phyloP scores from a whole-genome alignment of 2,888 invertebrate genomes.

The Halictus ligatus region DNA sequence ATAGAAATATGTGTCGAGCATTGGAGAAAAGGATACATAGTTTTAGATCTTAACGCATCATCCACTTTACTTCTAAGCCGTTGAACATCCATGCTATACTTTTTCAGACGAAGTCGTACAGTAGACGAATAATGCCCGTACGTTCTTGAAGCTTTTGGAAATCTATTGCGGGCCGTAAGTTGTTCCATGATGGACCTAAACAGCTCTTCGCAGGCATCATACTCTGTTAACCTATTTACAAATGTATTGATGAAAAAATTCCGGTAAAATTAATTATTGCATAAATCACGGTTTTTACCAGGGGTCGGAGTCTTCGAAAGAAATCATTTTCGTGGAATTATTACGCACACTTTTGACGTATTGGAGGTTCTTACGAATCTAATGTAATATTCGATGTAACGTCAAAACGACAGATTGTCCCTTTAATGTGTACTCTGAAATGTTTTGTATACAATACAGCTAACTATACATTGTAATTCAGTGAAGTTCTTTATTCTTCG shows the following conservation, averaged over 20 bases:
- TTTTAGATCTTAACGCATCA: slow-evolving; percentile 83
- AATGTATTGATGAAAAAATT: background rate
- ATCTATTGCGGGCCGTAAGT: slow-evolving; percentile 86
- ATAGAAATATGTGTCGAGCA: fast-evolving
- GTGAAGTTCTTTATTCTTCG: background rate
- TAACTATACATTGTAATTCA: background rate
- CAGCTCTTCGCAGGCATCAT: slow-evolving; percentile 88
- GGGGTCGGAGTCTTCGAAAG: background rate
- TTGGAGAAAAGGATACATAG: slow-evolving; percentile 84
- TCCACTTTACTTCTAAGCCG: slow-evolving; percentile 87
- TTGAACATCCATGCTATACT: slow-evolving; percentile 87
- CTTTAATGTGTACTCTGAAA: background rate
- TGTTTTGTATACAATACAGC: background rate
- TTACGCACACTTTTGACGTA: background rate
- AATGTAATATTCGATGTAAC: background rate
- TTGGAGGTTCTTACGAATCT: background rate
- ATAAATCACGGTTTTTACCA: background rate
- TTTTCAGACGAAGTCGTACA: slow-evolving; percentile 87
- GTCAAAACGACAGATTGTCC: background rate
- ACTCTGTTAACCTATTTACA: slow-evolving; percentile 86
- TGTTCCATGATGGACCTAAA: slow-evolving; percentile 88
- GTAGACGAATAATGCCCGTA: slow-evolving; percentile 87
- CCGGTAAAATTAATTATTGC: background rate
- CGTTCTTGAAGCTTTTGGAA: slow-evolving; percentile 85
- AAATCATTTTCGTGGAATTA: background rate